Base-by-base conservation (phyloP, 2,113 vertebrate species). In the Bungarus multicinctus region DNA sequence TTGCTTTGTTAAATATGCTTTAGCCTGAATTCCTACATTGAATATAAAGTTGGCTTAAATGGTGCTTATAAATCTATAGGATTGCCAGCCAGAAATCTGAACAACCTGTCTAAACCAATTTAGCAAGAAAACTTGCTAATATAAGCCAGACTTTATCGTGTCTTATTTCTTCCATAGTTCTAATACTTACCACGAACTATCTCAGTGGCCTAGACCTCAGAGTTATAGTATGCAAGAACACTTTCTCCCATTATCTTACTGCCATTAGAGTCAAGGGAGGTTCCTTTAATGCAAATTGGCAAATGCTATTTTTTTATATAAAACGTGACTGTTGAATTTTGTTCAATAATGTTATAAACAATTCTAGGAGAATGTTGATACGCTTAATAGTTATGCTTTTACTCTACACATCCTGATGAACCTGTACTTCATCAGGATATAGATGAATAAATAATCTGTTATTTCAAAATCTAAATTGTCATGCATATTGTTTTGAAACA, bases 361-460 rank as follows among this genome's bases (percentile, higher is more conserved):
- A 5, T 53, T 85, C 89, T 93, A 50, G 16, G 69, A 50, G 88
- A n/a, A 47, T 81, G 88, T 20, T 92, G 95, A 97, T 97, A 97
- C 92, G 97, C 96, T 95, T 45, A 64, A 89, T 69, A 92, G 90
- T 95, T 96, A 57, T 97, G 97, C 97, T 47, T 47, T 97, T 97
- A 96, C 93, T 85, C 58, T 0, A 94, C 69, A 97, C 47, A 50
- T 50, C 8, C 47, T 9, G 8, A 9, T 96, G 97, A 97, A 97
- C 96, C 90, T 94, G 94, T 96, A 96, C 93, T 95, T 97, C 89
- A 92, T 97, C 96, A 97, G 97, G 97, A 97, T 96, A 94, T 92
- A 94, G 92, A 96, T 97, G 96, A 96, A 96, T 95, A 97, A 98
- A 95, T 96, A 95, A 97, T 95, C 27, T 58, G 95, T 55, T 39